phyloP scores from a whole-genome alignment of 2,113 vertebrate genomes.

The Pedionomus torquatus region DNA sequence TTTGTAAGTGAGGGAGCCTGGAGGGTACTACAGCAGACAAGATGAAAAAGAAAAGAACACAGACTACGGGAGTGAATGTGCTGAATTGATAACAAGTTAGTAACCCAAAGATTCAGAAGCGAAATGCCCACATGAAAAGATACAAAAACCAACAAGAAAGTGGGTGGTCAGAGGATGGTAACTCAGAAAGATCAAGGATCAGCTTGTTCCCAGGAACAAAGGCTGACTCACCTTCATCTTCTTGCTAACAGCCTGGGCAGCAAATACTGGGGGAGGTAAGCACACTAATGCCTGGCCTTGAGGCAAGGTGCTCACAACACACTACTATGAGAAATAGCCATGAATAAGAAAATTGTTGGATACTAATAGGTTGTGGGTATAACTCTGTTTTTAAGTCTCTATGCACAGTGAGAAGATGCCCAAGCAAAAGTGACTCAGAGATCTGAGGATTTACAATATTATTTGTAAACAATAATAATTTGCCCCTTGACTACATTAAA shows the following conservation, averaged over 20 bases:
- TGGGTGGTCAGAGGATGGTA: not conserved
- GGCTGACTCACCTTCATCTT: not conserved
- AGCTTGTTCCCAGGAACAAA: not conserved
- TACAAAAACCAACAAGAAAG: not conserved
- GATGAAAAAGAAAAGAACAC: not conserved
- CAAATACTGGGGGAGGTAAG: not conserved
- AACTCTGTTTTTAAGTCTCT: not conserved
- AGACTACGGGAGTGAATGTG: not conserved
- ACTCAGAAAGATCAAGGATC: not conserved
- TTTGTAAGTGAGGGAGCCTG: not conserved
- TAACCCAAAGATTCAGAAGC: not conserved
- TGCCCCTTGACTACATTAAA: not conserved
- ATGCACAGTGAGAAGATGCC: not conserved
- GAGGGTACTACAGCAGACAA: not conserved
- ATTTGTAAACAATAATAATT: not conserved
- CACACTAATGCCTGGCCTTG: not conserved
- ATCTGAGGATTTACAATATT: not conserved
- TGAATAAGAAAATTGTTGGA: not conserved
- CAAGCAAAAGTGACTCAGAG: not conserved
- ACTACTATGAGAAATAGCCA: not conserved
- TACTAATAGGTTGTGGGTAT: not conserved
- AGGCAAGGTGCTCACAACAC: not conserved
- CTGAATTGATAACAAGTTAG: constrained; percentile 3
- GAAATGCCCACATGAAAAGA: not conserved
- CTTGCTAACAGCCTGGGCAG: not conserved